Conservation (phyloP, 2,113 vertebrate species). For the Rattus rattus region DNA sequence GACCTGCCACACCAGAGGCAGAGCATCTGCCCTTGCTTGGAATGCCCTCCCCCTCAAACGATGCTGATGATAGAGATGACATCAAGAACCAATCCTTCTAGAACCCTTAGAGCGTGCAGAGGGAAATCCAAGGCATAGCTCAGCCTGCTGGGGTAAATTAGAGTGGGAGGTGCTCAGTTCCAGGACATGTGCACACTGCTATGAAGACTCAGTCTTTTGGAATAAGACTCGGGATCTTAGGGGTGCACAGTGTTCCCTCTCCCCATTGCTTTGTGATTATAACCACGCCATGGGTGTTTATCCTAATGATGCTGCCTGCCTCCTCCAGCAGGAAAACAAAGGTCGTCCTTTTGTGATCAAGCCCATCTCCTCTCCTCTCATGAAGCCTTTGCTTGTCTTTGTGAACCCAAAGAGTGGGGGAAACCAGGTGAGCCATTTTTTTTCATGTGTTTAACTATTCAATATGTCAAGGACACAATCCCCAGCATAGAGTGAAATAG, state of each 20-base stretch:
- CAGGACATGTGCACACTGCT: background rate
- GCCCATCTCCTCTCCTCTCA: slow-evolving; percentile 90
- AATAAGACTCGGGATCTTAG: too few species aligned
- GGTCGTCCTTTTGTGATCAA: slow-evolving; percentile 91
- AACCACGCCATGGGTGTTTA: accelerated
- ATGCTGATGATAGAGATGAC: background rate
- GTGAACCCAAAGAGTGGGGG: slow-evolving; percentile 92
- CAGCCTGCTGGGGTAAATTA: background rate
- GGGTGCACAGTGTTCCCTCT: background rate
- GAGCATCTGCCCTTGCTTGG: background rate
- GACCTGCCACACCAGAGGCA: background rate
- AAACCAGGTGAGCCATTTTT: slow-evolving; percentile 87
- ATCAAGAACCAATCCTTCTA: background rate
- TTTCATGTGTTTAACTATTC: background rate
- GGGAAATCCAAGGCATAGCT: background rate
- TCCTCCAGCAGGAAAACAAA: slow-evolving; percentile 88
- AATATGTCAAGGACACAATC: background rate
- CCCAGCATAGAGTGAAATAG: background rate
- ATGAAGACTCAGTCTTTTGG: background rate
- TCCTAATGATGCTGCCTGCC: slow-evolving; percentile 43
- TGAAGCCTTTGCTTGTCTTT: slow-evolving; percentile 91
- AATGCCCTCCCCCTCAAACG: background rate
- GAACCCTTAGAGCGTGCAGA: background rate
- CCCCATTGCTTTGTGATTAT: background rate
- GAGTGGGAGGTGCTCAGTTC: background rate